These are phyloP conservation scores for Chelon labrosus DNA, from an alignment of 2,797 vertebrate genomes.

Conservation along the genomic window DNA sequence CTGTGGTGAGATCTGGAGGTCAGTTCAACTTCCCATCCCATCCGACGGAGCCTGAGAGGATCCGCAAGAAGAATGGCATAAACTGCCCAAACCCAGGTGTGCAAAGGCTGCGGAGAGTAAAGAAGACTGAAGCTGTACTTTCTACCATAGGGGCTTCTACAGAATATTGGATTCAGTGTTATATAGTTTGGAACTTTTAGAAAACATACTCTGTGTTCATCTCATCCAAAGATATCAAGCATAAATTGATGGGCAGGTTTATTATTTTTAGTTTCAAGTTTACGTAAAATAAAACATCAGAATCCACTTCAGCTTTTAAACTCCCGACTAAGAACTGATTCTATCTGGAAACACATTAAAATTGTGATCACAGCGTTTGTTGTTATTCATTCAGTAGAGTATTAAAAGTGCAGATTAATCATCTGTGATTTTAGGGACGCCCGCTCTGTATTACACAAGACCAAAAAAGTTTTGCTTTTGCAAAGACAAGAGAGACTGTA, in stretches of 20 bases:
- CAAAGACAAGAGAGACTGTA: slow-evolving; percentile 53
- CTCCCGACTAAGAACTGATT: slow-evolving; percentile 23
- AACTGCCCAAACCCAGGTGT: too few relatives aligned
- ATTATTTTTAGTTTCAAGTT: background rate
- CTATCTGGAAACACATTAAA: slow-evolving; percentile 34
- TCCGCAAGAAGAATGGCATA: too few relatives aligned
- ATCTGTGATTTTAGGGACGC: slow-evolving; percentile 18
- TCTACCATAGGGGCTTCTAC: too few relatives aligned
- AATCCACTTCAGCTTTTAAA: background rate
- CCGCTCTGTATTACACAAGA: slow-evolving; percentile 30
- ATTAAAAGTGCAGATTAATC: slow-evolving; percentile 30
- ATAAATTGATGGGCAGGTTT: background rate
- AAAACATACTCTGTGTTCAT: background rate
- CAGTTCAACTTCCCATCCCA: background rate
- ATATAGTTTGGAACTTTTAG: background rate
- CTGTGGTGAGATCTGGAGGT: background rate
- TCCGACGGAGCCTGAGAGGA: background rate
- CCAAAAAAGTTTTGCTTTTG: slow-evolving; percentile 45
- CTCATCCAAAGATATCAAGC: too few relatives aligned
- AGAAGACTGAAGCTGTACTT: too few relatives aligned
- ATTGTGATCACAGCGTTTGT: slow-evolving; percentile 16
- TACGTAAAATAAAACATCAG: background rate
- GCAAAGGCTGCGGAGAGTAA: too few relatives aligned
- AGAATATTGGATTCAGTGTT: background rate
- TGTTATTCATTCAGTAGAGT: background rate